A percentile compares a stretch with the other conserved stretches of the same genome.
These are phyloP conservation scores for Corythornis cristatus DNA, from an alignment of 2,113 vertebrate species.

Conservation along the genomic window DNA sequence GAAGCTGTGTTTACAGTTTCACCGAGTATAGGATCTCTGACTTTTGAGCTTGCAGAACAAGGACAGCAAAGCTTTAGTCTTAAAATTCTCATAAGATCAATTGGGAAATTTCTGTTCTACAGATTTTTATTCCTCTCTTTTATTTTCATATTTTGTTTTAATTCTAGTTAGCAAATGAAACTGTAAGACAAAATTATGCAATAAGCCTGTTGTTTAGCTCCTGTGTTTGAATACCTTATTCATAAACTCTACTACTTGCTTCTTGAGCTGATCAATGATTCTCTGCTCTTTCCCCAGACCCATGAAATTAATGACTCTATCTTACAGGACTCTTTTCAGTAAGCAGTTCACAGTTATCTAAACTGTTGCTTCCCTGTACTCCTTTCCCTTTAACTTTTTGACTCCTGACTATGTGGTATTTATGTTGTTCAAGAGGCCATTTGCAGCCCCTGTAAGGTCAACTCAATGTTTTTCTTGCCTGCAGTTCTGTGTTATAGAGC, in stretches of 20 bases:
- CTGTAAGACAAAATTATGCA: not conserved
- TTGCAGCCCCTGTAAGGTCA: not conserved
- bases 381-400: constrained; percentile 27
- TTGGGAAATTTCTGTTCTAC: not conserved
- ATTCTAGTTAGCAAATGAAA: not conserved
- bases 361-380: constrained; percentile 20
- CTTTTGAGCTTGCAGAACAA: not conserved
- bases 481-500: not conserved
- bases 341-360: not conserved
- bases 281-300: not conserved
- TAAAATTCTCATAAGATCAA: not conserved
- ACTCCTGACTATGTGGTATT: not conserved
- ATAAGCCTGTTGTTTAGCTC: not conserved
- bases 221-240: not conserved
- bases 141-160: not conserved
- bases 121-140: not conserved
- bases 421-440: not conserved
- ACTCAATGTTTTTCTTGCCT: constrained; percentile 27
- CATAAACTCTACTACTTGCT: not conserved
- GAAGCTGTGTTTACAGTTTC: not conserved
- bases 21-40: not conserved
- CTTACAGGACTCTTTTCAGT: not conserved
- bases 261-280: not conserved
- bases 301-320: constrained; percentile 17
- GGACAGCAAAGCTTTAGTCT: not conserved